phyloP scores from a whole-genome alignment of 2,797 vertebrate species.

The Periophthalmus magnuspinnatus region DNA sequence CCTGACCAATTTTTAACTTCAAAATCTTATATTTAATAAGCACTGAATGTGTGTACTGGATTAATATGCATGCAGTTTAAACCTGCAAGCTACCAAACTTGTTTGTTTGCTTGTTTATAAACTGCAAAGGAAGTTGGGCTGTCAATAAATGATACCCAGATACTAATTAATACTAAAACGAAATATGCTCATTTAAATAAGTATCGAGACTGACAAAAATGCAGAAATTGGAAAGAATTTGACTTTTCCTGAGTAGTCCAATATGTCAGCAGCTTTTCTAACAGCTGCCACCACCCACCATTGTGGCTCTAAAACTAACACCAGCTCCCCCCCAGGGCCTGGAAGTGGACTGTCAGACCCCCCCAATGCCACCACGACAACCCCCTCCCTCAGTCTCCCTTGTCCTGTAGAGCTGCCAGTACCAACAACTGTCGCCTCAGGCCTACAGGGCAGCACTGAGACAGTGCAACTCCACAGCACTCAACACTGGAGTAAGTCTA shows the following conservation, averaged over 20 bases:
- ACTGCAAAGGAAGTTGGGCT: too few species aligned
- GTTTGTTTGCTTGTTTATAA: too few species aligned
- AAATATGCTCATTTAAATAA: too few species aligned
- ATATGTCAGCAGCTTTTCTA: constrained; percentile 16
- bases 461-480: background rate
- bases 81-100: too few species aligned
- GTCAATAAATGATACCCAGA: too few species aligned
- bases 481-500: background rate
- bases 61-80: too few species aligned
- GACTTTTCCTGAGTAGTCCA: background rate
- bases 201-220: too few species aligned
- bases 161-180: too few species aligned
- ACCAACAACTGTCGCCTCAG: constrained; percentile 33
- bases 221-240: too few species aligned
- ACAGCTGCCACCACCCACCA: constrained; percentile 17
- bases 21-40: background rate
- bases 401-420: constrained; percentile 24
- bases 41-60: background rate
- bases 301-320: constrained; percentile 40
- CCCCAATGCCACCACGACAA: constrained; percentile 18
- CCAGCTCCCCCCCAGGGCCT: constrained; percentile 31
- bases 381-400: constrained; percentile 28
- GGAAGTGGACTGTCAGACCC: constrained; percentile 30
- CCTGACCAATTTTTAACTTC: background rate
- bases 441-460: constrained; percentile 12